Conservation (phyloP, 2,888 invertebrate genomes). For the Drosophila greeni region DNA sequence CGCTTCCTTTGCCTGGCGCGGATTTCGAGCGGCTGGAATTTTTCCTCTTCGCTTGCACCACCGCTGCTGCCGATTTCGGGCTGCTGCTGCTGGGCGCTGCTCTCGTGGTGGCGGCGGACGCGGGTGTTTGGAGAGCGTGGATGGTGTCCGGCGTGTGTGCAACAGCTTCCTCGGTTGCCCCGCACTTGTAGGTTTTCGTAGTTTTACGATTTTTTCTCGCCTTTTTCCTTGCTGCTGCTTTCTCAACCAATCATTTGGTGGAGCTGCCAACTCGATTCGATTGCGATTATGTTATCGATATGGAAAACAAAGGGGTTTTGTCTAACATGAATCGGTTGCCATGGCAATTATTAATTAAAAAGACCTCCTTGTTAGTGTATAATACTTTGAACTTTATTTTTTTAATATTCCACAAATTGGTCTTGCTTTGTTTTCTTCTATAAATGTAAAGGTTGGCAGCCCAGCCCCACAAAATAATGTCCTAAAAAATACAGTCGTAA, state of each 20-base stretch:
- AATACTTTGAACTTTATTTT: background rate
- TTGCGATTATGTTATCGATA: background rate
- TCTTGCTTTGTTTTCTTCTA: background rate
- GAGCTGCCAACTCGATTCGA: conserved; percentile 17
- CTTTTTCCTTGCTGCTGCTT: conserved; percentile 36
- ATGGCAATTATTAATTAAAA: background rate
- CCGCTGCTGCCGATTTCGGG: conserved; percentile 20
- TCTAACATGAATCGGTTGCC: background rate
- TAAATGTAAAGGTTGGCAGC: background rate
- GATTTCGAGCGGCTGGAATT: conserved; percentile 50
- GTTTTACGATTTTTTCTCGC: conserved; percentile 53
- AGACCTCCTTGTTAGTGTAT: background rate
- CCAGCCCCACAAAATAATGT: background rate
- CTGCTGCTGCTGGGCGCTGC: conserved; percentile 21
- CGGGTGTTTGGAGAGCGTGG: conserved; percentile 27
- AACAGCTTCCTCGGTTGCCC: conserved; percentile 45
- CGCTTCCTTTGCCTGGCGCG: conserved; percentile 65
- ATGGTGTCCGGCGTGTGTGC: conserved; percentile 31
- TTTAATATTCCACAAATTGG: background rate
- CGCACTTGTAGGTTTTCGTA: conserved; percentile 65
- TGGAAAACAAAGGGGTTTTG: background rate
- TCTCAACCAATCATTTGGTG: conserved; percentile 39
- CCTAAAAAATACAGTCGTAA: background rate
- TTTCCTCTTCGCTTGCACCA: conserved; percentile 57
- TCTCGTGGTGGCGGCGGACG: conserved; percentile 11